Evolutionary conservation across 2,113 vertebrate species (phyloP), one percentile per base, ranked within the genome.

Genomic region (Cryptoleucopteryx plumbea): DNA sequence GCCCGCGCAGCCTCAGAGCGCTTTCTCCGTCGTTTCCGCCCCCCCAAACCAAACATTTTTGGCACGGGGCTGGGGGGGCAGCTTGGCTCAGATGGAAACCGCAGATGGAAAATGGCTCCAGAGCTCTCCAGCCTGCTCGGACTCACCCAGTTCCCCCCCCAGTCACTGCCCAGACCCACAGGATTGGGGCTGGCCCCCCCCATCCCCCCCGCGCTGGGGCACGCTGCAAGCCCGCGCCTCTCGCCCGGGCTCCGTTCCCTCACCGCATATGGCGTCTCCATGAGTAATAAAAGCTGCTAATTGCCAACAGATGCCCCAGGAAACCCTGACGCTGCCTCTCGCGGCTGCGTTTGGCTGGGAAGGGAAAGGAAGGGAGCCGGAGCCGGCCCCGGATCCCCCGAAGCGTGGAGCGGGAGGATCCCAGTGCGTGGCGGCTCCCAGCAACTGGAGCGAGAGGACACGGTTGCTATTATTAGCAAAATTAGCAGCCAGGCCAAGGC

Each of bases 221-320:
- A 32, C 16, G 1, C 74, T 26, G 0, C 13, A 2, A 70, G 27
- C 40, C 90, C 5, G n/a, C 7, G 22, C 80, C 75, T 61, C 62
- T 67, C 13, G 42, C 70, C 86, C 26, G 80, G 96, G 97, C 98
- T 94, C 96, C 1, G 16, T 86, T 97, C 98, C 97, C 96, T 97
- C 92, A 25, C 97, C 92, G 27, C 98, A 98, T 96, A 97, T 97
- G 98, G 97, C 82, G 93, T 79, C 95, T 29, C 96, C 96, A 58
- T 93, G 67, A 98, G 96, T 96, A 97, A 98, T 98, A 80, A 98
- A 88, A 34, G 70, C 97, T 88, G 92, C 94, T 98, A 98, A 98
- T 98, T 93, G 81, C 95, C 96, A 97, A 74, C 98, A 98, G 98
- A 98, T 98, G 98, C 98, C 97, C 96, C 70, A 92, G 96, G 97